Evolutionary conservation across 2,888 invertebrate genomes (phyloP), one percentile per base, ranked within the genome.

Genomic region (Schizotus pectinicornis): DNA sequence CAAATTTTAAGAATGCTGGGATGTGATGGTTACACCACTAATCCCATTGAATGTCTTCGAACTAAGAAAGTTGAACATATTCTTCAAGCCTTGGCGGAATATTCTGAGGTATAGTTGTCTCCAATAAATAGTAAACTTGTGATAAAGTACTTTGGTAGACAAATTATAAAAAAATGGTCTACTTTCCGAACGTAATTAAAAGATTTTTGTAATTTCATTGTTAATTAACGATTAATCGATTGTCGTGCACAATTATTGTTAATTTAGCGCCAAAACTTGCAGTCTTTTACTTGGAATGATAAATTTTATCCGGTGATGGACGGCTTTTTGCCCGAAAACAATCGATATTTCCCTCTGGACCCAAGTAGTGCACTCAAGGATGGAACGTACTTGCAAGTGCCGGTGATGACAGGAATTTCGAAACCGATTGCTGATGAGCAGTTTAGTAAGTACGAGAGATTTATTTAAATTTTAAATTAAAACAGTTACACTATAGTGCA

Each of bases 371-470:
- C 84, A 37, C 75, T 89, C 30, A 80, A 82, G 61, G 74, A 77
- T 36, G 82, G 84, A 54, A 79, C 81, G 56, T 83, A 81, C 67
- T 77, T 82, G 53, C 84, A 85, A 74, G 83, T 90, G 9, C 88
- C 90, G 30, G 77, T 90, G 41, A 78, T 91, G 51, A 82, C 88
- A 46, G 91, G 91, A 13, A 83, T 88, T 47, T 84, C 86, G n/a
- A 85, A 85, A 67, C 85, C 88, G 7, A 61, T 77, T 11, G 62
- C 69, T 7, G 68, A 74, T 58, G 63, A 69, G 8, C 68, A 76
- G 56, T 65, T 67, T 49, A 61, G 75, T 72, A 68, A 69, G 59
- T 46, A 9, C n/a, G 31, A 13, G 35, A 3, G 35, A 9, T 9
- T n/a, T 11, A 35, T 35, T 35, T 35, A 3, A 34, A 12, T 12